Evolutionary conservation across 2,113 vertebrate genomes (phyloP).

Genomic region (Pionites leucogaster): DNA sequence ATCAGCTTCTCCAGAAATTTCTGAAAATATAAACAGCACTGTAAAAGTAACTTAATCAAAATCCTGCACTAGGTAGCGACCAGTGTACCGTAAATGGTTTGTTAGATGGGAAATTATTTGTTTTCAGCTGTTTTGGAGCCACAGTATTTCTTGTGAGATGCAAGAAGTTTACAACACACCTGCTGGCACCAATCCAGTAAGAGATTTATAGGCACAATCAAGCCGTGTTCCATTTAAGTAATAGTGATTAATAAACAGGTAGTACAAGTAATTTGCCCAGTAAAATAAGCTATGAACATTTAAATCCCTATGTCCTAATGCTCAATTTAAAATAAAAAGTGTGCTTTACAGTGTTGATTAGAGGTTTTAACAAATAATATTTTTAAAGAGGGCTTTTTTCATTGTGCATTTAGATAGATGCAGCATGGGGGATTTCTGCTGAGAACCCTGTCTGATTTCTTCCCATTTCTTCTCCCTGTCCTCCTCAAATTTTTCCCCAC

Average conservation of each 20-base stretch:
- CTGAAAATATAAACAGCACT: neutral
- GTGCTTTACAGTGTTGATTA: neutral
- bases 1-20: neutral
- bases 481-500: rapidly evolving
- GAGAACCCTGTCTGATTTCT: neutral
- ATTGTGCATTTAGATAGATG: neutral
- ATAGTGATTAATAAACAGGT: neutral
- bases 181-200: neutral
- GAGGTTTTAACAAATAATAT: neutral
- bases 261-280: neutral
- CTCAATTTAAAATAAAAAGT: neutral
- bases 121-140: neutral
- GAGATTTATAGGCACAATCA: neutral
- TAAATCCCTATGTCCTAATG: neutral
- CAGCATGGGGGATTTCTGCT: neutral
- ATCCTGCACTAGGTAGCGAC: neutral
- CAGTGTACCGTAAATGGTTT: neutral
- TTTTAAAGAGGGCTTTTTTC: neutral
- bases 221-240: neutral
- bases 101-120: neutral
- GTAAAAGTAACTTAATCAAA: neutral
- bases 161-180: neutral
- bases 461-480: neutral
- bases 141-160: neutral
- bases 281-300: neutral